Evolutionary conservation across 2,797 vertebrate species (phyloP), one percentile per base, ranked within the genome.

Genomic region (Artibeus jamaicensis): DNA sequence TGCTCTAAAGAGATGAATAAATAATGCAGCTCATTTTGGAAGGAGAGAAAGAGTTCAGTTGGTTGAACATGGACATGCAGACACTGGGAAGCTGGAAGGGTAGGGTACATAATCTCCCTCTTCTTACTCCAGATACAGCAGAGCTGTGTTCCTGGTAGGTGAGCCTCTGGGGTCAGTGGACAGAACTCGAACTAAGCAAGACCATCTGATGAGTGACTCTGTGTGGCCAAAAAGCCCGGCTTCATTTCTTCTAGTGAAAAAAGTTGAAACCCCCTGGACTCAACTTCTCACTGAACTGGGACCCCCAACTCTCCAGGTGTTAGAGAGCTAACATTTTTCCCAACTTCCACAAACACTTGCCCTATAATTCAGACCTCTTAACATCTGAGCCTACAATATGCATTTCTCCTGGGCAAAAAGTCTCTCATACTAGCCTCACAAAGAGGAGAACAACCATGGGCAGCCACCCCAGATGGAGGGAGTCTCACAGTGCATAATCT

Each of bases 371-470:
- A 59, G 29, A 46, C 21, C 2, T 1, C 19, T 65, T 74, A 24
- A 68, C 37, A 42, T 39, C 44, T 46, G 78, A 85, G 21, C 59
- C 67, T 70, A 24, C 29, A 32, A 22, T 2, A 34, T 37, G 67
- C 70, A 22, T 73, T 78, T 91, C 48, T 87, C 34, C 48, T 55
- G 48, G 55, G 57, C 12, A 90, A 85, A 77, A 73, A 48, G 9
- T 84, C 67, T 73, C 29, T 29, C 2, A 24, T 16, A 2, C 24
- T 21, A n/a, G 34, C 24, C 32, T 32, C 24, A 22, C 19, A 8
- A 44, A 86, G 65, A 55, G 70, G 18, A 82, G 18, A 86, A 26
- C 29, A 85, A 46, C 24, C 6, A 15, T 14, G 7, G 77, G 50
- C 18, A 46, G 39, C 14, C 26, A 46, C 11, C 39, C 29, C 37